These are phyloP conservation scores for Erebia ligea DNA, from an alignment of 2,888 invertebrate genomes.

Conservation along the genomic window DNA sequence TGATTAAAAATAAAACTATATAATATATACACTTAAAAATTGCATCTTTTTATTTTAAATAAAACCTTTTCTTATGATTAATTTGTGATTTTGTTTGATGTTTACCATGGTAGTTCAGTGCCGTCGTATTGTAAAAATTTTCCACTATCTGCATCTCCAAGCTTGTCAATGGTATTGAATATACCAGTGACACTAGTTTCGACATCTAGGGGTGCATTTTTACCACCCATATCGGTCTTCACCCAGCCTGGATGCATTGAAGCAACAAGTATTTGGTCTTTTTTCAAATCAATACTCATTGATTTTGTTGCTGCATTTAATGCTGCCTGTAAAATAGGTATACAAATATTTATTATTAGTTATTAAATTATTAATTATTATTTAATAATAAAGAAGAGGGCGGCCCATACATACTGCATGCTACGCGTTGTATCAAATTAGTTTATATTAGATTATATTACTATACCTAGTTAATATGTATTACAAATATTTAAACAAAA, in stretches of 20 bases:
- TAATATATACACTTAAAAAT: background rate
- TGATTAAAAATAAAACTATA: background rate
- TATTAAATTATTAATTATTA: no score
- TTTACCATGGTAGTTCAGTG: constrained; percentile 87
- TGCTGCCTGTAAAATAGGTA: constrained; percentile 85
- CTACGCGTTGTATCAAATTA: constrained; percentile 1
- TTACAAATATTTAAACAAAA: no score
- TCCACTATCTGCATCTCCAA: constrained; percentile 88
- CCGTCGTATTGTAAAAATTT: constrained; percentile 92
- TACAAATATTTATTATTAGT: background rate
- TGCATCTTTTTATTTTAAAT: background rate
- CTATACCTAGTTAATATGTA: no score
- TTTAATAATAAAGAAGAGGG: no score
- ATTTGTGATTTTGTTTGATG: background rate
- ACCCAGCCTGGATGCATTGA: constrained; percentile 96
- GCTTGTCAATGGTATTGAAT: constrained; percentile 84
- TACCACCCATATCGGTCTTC: constrained; percentile 94
- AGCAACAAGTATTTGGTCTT: constrained; percentile 88
- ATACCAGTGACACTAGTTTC: constrained; percentile 86
- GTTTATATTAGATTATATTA: no score
- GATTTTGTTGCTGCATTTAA: constrained; percentile 94
- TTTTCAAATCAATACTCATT: constrained; percentile 90
- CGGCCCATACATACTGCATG: background rate
- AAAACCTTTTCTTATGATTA: background rate
- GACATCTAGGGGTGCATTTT: constrained; percentile 88